Evolutionary conservation across 2,113 vertebrate genomes (phyloP).

Genomic region (Callopanchax toddi): DNA sequence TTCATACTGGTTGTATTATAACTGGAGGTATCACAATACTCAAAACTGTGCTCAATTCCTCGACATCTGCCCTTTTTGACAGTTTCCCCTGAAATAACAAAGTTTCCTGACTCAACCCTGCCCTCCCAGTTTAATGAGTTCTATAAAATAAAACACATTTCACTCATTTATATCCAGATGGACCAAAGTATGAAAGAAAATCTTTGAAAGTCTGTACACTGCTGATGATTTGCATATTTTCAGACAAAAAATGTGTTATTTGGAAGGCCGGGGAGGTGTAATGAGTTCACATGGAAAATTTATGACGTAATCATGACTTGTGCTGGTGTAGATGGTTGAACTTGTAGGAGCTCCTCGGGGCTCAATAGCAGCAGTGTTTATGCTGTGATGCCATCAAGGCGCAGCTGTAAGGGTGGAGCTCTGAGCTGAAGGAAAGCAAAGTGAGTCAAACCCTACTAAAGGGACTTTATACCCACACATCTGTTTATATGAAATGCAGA

Average conservation of each 20-base stretch:
- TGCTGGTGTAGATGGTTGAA: slow-evolving; percentile 45
- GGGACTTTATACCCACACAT: too few species aligned
- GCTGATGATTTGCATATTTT: neutral
- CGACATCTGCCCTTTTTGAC: slow-evolving; percentile 41
- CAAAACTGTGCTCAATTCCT: slow-evolving; percentile 5
- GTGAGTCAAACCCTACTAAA: too few species aligned
- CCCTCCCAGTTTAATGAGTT: slow-evolving; percentile 57
- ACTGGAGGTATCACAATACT: neutral
- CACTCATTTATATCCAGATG: slow-evolving; percentile 17
- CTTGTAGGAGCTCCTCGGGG: slow-evolving; percentile 14
- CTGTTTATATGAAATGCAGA: too few species aligned
- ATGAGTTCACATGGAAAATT: slow-evolving; percentile 45
- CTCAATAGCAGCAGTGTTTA: slow-evolving; percentile 64
- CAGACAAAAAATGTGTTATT: slow-evolving; percentile 4
- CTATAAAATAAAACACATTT: slow-evolving; percentile 53
- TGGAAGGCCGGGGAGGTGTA: slow-evolving; percentile 30
- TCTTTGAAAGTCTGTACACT: neutral
- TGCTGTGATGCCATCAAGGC: too few species aligned
- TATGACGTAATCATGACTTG: slow-evolving; percentile 64
- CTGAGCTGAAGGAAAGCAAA: slow-evolving; percentile 23
- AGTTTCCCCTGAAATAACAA: slow-evolving; percentile 44
- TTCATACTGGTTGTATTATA: too few species aligned
- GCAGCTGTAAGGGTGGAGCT: slow-evolving; percentile 19
- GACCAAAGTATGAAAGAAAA: slow-evolving; percentile 24
- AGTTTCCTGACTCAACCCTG: slow-evolving; percentile 52